phyloP scores from a whole-genome alignment of 2,888 invertebrate genomes.

The Scotopteryx bipunctaria region DNA sequence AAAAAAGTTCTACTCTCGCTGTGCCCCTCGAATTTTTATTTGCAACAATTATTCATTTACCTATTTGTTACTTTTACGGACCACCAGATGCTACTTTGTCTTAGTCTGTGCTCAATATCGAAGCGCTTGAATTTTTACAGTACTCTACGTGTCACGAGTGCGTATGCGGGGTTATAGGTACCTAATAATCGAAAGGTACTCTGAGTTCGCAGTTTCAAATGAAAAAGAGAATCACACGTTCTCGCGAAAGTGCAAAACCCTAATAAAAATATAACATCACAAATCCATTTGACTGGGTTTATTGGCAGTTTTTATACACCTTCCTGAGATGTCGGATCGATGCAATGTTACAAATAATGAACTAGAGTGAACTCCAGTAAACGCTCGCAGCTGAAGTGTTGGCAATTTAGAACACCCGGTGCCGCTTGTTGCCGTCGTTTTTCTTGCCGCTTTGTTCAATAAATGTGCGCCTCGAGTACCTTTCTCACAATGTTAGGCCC shows the following conservation, averaged over 20 bases:
- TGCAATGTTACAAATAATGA: conserved; percentile 73
- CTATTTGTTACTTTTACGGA: neutral
- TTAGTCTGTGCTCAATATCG: too few species aligned
- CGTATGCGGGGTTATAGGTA: neutral
- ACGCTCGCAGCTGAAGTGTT: conserved; percentile 67
- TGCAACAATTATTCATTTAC: conserved; percentile 10
- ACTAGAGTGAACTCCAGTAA: conserved; percentile 65
- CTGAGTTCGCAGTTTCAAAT: neutral
- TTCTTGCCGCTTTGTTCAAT: conserved; percentile 73
- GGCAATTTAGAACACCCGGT: conserved; percentile 75
- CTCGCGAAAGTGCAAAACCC: conserved; percentile 16
- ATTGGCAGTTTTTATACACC: conserved; percentile 40
- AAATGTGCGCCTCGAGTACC: conserved; percentile 66
- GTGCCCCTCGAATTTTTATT: conserved; percentile 47
- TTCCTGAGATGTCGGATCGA: conserved; percentile 55
- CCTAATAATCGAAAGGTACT: neutral
- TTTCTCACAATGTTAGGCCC: conserved; percentile 61
- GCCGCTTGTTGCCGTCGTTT: conserved; percentile 71
- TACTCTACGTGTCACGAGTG: neutral
- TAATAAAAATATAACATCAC: conserved; percentile 35
- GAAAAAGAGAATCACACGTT: conserved; percentile 17
- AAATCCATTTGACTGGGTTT: conserved; percentile 33
- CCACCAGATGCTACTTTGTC: too few species aligned
- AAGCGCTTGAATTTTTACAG: too few species aligned
- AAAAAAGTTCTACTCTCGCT: conserved; percentile 68